phyloP scores from a whole-genome alignment of 2,888 invertebrate species.

The Deroplatys truncata region DNA sequence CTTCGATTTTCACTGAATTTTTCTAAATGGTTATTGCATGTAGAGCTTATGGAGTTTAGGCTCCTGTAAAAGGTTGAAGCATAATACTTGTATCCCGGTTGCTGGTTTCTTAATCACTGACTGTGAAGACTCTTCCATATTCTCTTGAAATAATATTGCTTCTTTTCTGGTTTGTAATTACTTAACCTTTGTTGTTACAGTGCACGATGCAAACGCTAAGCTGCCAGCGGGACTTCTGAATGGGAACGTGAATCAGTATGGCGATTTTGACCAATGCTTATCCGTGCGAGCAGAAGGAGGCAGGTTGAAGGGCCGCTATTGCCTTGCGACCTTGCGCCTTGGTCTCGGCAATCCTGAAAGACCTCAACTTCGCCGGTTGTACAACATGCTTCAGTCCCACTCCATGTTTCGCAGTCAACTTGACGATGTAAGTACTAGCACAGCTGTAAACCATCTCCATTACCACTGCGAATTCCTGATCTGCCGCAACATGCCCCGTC shows the following conservation, averaged over 20 bases:
- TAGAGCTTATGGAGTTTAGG: no score
- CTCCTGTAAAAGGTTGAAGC: no score
- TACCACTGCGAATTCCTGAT: not conserved
- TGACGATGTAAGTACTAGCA: conserved; percentile 56
- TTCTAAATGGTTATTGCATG: no score
- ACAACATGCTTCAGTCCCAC: conserved; percentile 57
- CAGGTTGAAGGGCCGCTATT: conserved; percentile 59
- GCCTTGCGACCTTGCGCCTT: conserved; percentile 59
- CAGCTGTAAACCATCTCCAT: not conserved
- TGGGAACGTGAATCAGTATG: conserved; percentile 66
- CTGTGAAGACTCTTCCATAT: no score
- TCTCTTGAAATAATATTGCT: no score
- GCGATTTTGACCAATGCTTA: conserved; percentile 67
- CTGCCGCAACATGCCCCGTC: not conserved
- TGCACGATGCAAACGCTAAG: conserved; percentile 70
- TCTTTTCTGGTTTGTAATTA: no score
- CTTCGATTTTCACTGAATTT: no score
- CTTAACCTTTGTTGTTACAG: conserved; percentile 41
- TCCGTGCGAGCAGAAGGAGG: conserved; percentile 36
- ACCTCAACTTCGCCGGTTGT: conserved; percentile 48
- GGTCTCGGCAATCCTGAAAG: conserved; percentile 48
- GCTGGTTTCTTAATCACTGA: no score
- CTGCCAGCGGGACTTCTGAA: conserved; percentile 62
- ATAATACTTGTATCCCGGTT: no score
- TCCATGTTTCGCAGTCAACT: conserved; percentile 60